phyloP scores from a whole-genome alignment of 1,140 invertebrate species.

The Pogonomyrmex californicus region DNA sequence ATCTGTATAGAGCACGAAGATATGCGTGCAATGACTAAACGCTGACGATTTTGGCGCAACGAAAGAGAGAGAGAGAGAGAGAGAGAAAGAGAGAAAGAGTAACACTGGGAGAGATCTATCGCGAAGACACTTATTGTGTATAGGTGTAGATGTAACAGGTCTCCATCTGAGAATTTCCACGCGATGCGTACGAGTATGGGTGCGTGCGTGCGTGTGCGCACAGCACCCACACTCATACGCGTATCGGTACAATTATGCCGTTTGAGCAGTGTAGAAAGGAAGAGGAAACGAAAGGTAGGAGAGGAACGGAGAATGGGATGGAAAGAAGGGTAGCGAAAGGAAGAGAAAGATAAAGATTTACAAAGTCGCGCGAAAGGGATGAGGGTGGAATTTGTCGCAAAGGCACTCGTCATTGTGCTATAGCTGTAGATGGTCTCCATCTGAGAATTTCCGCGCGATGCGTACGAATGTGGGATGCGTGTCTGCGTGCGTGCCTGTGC shows the following conservation, averaged over 20 bases:
- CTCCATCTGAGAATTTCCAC: neutral
- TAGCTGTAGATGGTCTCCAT: too few species aligned
- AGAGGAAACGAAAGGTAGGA: constrained; percentile 3
- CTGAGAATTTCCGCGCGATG: too few species aligned
- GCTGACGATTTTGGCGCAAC: constrained; percentile 27
- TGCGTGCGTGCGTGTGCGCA: neutral
- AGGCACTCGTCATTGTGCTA: constrained; percentile 36
- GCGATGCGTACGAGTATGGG: neutral
- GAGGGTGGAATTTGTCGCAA: constrained; percentile 42
- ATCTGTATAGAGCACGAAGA: neutral
- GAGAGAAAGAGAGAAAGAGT: neutral
- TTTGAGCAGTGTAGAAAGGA: neutral
- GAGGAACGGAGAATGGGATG: neutral
- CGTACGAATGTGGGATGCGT: too few species aligned
- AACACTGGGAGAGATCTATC: neutral
- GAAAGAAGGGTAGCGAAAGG: constrained; percentile 25
- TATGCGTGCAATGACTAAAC: neutral
- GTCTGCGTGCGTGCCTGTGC: neutral
- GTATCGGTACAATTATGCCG: neutral
- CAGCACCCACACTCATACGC: neutral
- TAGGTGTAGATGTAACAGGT: constrained; percentile 41
- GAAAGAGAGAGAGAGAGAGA: neutral
- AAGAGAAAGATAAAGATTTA: constrained; percentile 30
- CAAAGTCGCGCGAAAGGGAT: neutral
- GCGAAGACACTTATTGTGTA: neutral